These are phyloP conservation scores for Remorina albescens DNA, from an alignment of 2,797 vertebrate genomes.

Conservation along the genomic window DNA sequence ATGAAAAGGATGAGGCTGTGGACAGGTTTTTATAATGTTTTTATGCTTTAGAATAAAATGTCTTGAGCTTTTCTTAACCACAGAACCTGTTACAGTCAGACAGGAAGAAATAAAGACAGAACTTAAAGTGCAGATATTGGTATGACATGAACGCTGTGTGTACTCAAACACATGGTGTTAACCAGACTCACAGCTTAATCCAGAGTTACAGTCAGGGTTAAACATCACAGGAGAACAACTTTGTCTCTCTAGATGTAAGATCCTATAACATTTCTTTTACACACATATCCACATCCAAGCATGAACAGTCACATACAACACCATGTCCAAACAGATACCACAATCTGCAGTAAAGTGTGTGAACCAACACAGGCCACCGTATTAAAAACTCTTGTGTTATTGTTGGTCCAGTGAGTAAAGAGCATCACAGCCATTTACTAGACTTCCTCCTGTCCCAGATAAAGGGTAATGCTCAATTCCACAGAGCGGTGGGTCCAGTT, in stretches of 20 bases:
- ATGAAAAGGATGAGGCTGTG: too few species aligned
- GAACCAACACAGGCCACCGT: conserved; percentile 24
- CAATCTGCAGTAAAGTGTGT: conserved; percentile 38
- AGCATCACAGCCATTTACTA: conserved; percentile 45
- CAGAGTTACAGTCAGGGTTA: conserved; percentile 20
- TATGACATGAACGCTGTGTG: neutral
- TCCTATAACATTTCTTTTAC: conserved; percentile 28
- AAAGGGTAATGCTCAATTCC: conserved; percentile 20
- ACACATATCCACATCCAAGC: conserved; percentile 7
- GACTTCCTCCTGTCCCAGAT: conserved; percentile 29
- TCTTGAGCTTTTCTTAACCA: too few species aligned
- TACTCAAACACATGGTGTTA: conserved; percentile 3
- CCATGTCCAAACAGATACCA: conserved; percentile 23
- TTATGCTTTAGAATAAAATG: too few species aligned
- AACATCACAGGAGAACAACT: conserved; percentile 37
- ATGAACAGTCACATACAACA: neutral
- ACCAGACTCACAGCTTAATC: conserved; percentile 20
- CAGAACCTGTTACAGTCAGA: too few species aligned
- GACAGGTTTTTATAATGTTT: too few species aligned
- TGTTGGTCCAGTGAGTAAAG: conserved; percentile 33
- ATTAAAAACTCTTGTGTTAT: conserved; percentile 32
- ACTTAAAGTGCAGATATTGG: conserved; percentile 2
- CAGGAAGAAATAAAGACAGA: neutral
- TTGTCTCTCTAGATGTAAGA: conserved; percentile 46
- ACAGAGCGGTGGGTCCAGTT: conserved; percentile 21